A percentile compares a stretch with the other conserved stretches of the same genome.
Evolutionary conservation across 2,113 vertebrate genomes (phyloP).

Genomic region (Limanda limanda): DNA sequence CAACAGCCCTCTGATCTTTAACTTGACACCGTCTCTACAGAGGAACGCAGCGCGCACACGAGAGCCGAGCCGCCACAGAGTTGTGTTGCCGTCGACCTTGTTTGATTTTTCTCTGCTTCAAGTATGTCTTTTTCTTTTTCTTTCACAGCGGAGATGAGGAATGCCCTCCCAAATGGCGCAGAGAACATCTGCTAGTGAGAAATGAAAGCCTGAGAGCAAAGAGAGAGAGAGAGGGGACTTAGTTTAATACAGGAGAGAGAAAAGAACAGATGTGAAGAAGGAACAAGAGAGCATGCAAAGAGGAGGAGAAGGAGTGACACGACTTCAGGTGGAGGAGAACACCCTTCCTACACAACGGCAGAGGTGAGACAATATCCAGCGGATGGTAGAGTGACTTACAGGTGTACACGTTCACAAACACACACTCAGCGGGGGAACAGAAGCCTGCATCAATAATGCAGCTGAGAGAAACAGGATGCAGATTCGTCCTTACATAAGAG

Average conservation of each 20-base stretch:
- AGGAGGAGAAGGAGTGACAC: slow-evolving; percentile 31
- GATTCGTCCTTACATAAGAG: slow-evolving; percentile 66
- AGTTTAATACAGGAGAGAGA: slow-evolving; percentile 24
- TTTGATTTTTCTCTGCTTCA: slow-evolving; percentile 53
- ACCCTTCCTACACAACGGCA: slow-evolving; percentile 32
- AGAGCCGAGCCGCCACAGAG: slow-evolving; percentile 22
- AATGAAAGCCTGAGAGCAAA: slow-evolving; percentile 58
- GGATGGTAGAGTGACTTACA: slow-evolving; percentile 35
- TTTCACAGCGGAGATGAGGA: slow-evolving; percentile 66
- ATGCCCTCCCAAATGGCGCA: slow-evolving; percentile 76
- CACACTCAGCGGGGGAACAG: slow-evolving; percentile 52
- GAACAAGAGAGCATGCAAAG: slow-evolving; percentile 33
- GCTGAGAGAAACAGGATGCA: slow-evolving; percentile 64
- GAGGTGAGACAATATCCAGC: slow-evolving; percentile 35
- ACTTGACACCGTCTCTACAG: slow-evolving; percentile 67
- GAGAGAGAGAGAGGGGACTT: slow-evolving; percentile 13
- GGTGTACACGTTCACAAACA: slow-evolving; percentile 38
- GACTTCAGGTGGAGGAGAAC: slow-evolving; percentile 31
- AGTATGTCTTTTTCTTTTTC: slow-evolving; percentile 49
- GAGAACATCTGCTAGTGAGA: slow-evolving; percentile 77
- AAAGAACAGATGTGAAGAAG: slow-evolving; percentile 38
- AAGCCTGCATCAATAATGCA: slow-evolving; percentile 74
- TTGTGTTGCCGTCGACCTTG: slow-evolving; percentile 21
- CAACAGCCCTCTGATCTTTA: slow-evolving; percentile 76
- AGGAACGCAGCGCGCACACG: slow-evolving; percentile 27